These are phyloP conservation scores for Ptilorrhoa leucosticta DNA, from an alignment of 2,113 vertebrate genomes.

Conservation along the genomic window DNA sequence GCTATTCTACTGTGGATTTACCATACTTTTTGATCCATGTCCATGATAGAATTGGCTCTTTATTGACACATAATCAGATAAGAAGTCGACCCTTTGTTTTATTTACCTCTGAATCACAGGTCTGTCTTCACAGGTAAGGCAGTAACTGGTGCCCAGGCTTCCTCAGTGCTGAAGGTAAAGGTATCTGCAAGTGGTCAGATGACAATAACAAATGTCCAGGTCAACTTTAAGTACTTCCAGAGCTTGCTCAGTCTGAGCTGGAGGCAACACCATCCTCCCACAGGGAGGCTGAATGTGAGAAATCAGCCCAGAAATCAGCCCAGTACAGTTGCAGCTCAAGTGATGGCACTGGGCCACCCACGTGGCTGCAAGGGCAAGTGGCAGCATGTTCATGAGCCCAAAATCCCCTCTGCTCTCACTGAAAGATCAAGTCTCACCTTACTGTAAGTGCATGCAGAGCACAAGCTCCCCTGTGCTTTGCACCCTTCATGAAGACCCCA, in stretches of 20 bases:
- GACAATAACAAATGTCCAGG: background rate
- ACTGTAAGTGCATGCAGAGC: background rate
- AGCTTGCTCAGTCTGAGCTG: background rate
- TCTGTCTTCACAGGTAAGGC: background rate
- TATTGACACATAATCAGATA: background rate
- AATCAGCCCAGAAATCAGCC: background rate
- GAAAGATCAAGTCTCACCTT: background rate
- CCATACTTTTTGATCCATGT: background rate
- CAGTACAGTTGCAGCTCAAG: rapidly evolving
- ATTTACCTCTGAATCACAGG: background rate
- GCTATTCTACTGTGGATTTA: background rate
- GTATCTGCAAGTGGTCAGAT: background rate
- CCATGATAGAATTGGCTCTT: background rate
- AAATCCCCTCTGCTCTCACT: background rate
- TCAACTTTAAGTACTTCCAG: background rate
- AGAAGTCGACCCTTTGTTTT: background rate
- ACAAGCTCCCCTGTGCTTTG: background rate
- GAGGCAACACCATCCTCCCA: background rate
- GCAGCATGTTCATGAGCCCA: background rate
- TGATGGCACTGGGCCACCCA: background rate
- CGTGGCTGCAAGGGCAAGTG: background rate
- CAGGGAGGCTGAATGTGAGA: background rate
- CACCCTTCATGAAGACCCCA: rapidly evolving
- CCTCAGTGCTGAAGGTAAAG: background rate
- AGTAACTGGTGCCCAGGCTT: background rate